Evolutionary conservation across 1,140 invertebrate genomes (phyloP).

Genomic region (Macrosteles quadrilineatus): DNA sequence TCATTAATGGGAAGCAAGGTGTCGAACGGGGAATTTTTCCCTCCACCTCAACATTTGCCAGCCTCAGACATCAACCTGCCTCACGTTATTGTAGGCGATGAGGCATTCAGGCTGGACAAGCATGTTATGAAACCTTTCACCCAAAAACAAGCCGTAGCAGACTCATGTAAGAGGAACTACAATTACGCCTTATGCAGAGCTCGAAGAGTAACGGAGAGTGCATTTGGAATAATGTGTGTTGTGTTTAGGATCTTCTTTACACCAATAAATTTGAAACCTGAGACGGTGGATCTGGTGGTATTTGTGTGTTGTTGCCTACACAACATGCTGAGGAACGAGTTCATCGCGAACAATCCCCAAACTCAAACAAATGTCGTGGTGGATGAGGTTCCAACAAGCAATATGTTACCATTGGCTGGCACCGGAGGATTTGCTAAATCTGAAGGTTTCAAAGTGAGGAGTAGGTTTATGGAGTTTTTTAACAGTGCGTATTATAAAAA

Average conservation of each 20-base stretch:
- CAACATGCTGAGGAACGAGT: constrained; percentile 35
- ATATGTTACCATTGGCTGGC: constrained; percentile 31
- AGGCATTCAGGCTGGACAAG: constrained; percentile 45
- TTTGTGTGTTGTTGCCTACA: constrained; percentile 25
- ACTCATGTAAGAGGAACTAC: constrained; percentile 39
- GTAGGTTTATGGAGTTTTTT: constrained; percentile 8
- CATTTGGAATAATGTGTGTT: constrained; percentile 41
- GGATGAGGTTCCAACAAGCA: constrained; percentile 9
- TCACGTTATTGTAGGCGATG: constrained; percentile 47
- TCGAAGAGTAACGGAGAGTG: constrained; percentile 41
- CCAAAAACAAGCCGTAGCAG: constrained; percentile 37
- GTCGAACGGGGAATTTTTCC: constrained; percentile 36
- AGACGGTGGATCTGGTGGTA: not conserved
- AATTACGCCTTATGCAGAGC: constrained; percentile 44
- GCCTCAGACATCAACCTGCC: constrained; percentile 39
- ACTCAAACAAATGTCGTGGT: not conserved
- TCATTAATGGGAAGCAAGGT: constrained; percentile 36
- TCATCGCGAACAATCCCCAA: constrained; percentile 13
- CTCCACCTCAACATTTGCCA: constrained; percentile 37
- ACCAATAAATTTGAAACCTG: constrained; percentile 27
- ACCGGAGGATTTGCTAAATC: constrained; percentile 33
- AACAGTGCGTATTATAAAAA: not conserved
- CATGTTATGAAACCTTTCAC: constrained; percentile 47
- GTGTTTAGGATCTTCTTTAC: too few relatives aligned
- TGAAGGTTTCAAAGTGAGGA: constrained; percentile 16